phyloP scores from a whole-genome alignment of 2,113 vertebrate species.

The Notarius quadriscutis region DNA sequence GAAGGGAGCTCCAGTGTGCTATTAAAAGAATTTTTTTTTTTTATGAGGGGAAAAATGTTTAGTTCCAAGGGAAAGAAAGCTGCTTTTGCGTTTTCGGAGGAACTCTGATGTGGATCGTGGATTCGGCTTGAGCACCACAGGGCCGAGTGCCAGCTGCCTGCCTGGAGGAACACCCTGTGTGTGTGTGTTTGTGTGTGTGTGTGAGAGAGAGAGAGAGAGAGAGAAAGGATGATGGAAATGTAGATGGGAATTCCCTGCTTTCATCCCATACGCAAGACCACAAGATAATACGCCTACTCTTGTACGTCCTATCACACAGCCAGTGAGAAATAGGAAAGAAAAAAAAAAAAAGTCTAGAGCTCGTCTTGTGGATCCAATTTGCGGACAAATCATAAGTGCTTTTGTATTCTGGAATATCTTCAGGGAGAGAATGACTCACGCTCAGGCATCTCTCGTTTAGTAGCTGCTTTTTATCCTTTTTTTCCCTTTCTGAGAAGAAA shows the following conservation, averaged over 20 bases:
- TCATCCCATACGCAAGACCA: constrained; percentile 43
- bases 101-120: constrained; percentile 66
- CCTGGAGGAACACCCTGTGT: constrained; percentile 39
- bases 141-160: constrained; percentile 26
- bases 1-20: constrained; percentile 39
- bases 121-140: constrained; percentile 49
- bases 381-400: constrained; percentile 48
- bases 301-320: constrained; percentile 4
- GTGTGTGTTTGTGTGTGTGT: constrained; percentile 33
- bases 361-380: constrained; percentile 52
- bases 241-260: constrained; percentile 55
- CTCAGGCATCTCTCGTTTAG: constrained; percentile 47
- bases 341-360: neutral
- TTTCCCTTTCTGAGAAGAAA: neutral
- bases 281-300: constrained; percentile 13
- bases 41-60: constrained; percentile 48
- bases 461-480: constrained; percentile 1
- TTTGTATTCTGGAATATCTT: constrained; percentile 59
- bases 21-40: constrained; percentile 57
- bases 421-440: constrained; percentile 66
- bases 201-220: neutral
- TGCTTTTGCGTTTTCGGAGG: constrained; percentile 52
- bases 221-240: constrained; percentile 39
- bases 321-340: neutral
- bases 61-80: constrained; percentile 48